Conservation (phyloP, 2,113 vertebrate species). For the Chrysemys picta region DNA sequence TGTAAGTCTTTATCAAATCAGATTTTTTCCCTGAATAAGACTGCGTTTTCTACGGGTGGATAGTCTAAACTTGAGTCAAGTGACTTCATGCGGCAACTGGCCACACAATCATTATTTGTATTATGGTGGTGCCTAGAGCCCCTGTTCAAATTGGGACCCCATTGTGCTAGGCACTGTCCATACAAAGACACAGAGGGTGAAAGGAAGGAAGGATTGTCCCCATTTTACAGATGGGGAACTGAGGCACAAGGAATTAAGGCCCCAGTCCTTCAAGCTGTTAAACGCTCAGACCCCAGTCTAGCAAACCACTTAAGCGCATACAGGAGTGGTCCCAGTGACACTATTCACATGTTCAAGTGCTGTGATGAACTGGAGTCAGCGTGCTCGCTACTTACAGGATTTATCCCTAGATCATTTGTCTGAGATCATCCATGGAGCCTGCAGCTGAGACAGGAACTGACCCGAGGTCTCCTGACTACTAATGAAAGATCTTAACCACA, state of each 20-base stretch:
- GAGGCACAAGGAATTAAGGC: neutral
- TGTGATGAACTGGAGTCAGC: neutral
- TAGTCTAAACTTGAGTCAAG: neutral
- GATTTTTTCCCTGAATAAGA: neutral
- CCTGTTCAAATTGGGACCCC: rapidly evolving
- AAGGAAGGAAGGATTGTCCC: neutral
- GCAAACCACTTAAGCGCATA: neutral
- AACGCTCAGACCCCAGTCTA: neutral
- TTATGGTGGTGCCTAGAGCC: neutral
- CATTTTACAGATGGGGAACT: neutral
- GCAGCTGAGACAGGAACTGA: neutral
- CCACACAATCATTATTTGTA: rapidly evolving
- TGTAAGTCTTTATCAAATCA: neutral
- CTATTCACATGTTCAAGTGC: neutral
- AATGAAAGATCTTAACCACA: neutral
- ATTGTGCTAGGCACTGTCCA: rapidly evolving
- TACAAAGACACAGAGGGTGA: neutral
- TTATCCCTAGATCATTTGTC: neutral
- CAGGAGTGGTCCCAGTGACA: neutral
- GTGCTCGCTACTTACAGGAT: neutral
- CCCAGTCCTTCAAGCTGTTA: neutral
- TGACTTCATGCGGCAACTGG: neutral
- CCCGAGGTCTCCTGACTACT: neutral
- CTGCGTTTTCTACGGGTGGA: neutral
- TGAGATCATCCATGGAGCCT: neutral